These are phyloP conservation scores for human (Homo sapiens) DNA, from an alignment of 2,113 vertebrate genomes.

Conservation along the genomic window DNA sequence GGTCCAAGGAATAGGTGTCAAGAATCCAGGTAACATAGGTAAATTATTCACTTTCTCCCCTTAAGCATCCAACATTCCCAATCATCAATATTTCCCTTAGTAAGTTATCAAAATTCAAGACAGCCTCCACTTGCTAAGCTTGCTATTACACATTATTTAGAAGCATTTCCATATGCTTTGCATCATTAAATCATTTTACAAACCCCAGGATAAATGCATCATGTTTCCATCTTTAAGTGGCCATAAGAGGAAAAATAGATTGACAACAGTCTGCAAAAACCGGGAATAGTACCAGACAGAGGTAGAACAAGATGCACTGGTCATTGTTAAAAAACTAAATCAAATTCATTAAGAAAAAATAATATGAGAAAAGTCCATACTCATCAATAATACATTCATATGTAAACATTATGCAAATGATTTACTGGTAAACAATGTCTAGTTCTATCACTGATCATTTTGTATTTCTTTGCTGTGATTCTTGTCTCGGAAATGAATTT, in stretches of 20 bases:
- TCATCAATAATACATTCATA: slow-evolving; percentile 68
- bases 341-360: slow-evolving; percentile 70
- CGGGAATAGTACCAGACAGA: slow-evolving; percentile 55
- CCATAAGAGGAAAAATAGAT: slow-evolving; percentile 44
- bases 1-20: not conserved
- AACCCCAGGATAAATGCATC: slow-evolving; percentile 41
- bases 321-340: slow-evolving; percentile 57
- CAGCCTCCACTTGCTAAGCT: not conserved
- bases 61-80: slow-evolving; percentile 7
- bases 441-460: slow-evolving; percentile 58
- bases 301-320: slow-evolving; percentile 37
- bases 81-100: not conserved
- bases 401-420: slow-evolving; percentile 77
- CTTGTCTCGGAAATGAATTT: slow-evolving; percentile 64
- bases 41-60: slow-evolving; percentile 6
- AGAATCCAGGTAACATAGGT: not conserved
- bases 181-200: slow-evolving; percentile 47
- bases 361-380: slow-evolving; percentile 44
- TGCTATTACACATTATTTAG: slow-evolving; percentile 26
- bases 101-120: slow-evolving; percentile 19
- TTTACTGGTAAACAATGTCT: slow-evolving; percentile 72
- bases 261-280: slow-evolving; percentile 55
- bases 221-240: slow-evolving; percentile 62
- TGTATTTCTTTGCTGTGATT: slow-evolving; percentile 48
- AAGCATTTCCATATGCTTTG: slow-evolving; percentile 66